Evolutionary conservation across 2,888 invertebrate species (phyloP).

Genomic region (Nephrotoma flavescens): DNA sequence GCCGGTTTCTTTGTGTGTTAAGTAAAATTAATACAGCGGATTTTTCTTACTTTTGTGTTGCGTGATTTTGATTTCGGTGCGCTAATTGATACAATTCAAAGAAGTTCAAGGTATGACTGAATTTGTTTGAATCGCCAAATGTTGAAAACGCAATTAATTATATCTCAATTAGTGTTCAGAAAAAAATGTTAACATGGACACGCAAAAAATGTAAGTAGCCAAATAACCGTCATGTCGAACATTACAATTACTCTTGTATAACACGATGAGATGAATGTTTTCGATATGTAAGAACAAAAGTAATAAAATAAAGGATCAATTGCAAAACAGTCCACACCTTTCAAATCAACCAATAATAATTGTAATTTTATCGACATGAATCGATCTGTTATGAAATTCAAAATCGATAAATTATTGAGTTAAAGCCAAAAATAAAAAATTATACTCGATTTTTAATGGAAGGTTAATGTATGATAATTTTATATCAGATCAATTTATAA

Average conservation of each 20-base stretch:
- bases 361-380: no score
- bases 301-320: not conserved
- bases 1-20: not conserved
- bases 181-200: not conserved
- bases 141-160: not conserved
- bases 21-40: not conserved
- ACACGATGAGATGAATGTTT: no score
- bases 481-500: not conserved
- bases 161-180: not conserved
- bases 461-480: not conserved
- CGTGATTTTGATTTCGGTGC: not conserved
- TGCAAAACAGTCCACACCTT: not conserved
- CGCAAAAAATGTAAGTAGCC: not conserved
- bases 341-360: not conserved
- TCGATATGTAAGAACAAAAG: no score
- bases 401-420: not conserved
- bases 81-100: not conserved
- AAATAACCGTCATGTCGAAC: not conserved
- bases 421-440: not conserved
- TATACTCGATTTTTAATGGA: not conserved
- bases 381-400: no score
- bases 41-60: not conserved
- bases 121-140: not conserved
- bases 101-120: not conserved
- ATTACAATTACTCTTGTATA: no score